Evolutionary conservation across 92 coral and sea anemone genomes (phyloP).

Genomic region (Bergia sp.): DNA sequence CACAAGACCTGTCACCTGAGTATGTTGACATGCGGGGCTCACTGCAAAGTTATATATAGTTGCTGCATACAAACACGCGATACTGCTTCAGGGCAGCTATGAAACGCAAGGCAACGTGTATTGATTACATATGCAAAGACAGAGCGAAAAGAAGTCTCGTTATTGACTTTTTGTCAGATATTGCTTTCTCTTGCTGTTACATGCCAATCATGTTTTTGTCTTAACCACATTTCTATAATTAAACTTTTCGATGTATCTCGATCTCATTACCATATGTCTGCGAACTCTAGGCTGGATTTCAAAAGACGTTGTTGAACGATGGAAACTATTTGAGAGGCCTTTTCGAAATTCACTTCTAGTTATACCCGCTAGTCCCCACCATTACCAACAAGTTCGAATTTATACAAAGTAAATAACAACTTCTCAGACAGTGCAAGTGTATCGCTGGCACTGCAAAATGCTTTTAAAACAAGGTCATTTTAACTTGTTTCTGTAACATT

Average conservation of each 20-base stretch:
- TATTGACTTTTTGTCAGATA: conserved; percentile 30
- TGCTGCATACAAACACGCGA: not conserved
- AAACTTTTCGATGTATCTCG: not conserved
- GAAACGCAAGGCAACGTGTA: not conserved
- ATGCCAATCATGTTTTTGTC: conserved; percentile 44
- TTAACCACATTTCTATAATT: conserved; percentile 22
- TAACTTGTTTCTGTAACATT: not conserved
- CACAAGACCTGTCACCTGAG: conserved; percentile 23
- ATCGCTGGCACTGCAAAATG: too few relatives aligned
- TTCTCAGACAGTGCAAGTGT: too few relatives aligned
- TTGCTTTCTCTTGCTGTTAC: conserved; percentile 10
- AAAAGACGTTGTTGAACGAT: too few relatives aligned
- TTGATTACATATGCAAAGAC: not conserved
- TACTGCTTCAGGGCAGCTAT: not conserved
- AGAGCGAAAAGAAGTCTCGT: not conserved
- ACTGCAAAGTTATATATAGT: not conserved
- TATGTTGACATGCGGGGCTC: not conserved
- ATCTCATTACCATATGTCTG: conserved; percentile 25
- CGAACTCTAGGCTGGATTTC: not conserved
- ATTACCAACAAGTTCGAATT: too few relatives aligned
- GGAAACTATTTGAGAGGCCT: too few relatives aligned
- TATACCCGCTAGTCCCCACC: not conserved
- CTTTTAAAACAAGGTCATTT: too few relatives aligned
- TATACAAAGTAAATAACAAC: too few relatives aligned
- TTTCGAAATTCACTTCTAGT: not conserved